These are phyloP conservation scores for Pituophis catenifer DNA, from an alignment of 2,113 vertebrate genomes.

Conservation along the genomic window DNA sequence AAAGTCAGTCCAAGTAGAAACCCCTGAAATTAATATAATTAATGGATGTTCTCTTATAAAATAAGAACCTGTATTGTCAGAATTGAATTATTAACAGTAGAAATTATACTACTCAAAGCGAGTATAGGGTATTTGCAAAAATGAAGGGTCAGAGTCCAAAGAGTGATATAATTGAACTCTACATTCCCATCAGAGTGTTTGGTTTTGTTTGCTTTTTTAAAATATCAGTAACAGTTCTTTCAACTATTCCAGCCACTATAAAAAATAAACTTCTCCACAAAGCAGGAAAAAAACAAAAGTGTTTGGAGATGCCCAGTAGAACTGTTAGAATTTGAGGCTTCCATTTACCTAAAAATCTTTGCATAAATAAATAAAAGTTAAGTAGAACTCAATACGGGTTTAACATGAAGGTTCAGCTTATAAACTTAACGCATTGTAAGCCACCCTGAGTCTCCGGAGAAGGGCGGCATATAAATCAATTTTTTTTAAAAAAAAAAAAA, in stretches of 20 bases:
- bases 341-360: background rate
- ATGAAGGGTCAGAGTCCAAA: background rate
- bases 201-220: background rate
- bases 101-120: background rate
- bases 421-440: too few species aligned
- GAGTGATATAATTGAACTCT: background rate
- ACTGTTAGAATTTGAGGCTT: background rate
- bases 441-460: too few species aligned
- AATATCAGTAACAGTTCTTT: background rate
- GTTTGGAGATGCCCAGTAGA: background rate
- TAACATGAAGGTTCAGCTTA: background rate
- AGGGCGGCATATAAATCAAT: too few species aligned
- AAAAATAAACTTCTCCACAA: background rate
- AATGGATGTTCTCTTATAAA: background rate
- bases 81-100: background rate
- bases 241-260: background rate
- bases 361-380: background rate
- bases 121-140: background rate
- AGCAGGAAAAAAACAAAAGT: background rate
- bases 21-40: background rate
- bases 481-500: too few species aligned
- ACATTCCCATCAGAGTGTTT: background rate
- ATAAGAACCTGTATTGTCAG: background rate
- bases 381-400: background rate
- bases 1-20: conserved; percentile 33